Evolutionary conservation across 2,888 invertebrate genomes (phyloP).

Genomic region (Trachelus troglodyta): DNA sequence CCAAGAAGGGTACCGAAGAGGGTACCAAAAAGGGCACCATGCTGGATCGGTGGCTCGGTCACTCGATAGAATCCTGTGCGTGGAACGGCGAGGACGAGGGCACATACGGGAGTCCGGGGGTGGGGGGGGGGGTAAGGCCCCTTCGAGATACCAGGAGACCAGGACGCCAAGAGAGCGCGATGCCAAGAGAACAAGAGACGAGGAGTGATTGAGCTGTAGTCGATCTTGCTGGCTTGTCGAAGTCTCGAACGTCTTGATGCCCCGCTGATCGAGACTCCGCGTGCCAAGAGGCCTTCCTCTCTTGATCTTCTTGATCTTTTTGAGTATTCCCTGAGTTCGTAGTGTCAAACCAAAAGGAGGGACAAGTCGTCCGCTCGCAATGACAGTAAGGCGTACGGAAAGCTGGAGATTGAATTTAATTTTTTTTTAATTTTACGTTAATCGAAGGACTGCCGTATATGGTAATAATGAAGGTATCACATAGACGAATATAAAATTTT

Average conservation of each 20-base stretch:
- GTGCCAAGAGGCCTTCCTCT: not conserved
- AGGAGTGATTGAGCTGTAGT: constrained; percentile 66
- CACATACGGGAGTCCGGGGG: constrained; percentile 19
- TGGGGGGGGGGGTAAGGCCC: constrained; percentile 6
- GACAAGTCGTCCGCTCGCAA: no score
- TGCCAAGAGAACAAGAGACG: constrained; percentile 52
- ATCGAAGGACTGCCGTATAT: no score
- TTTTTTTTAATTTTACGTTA: not conserved
- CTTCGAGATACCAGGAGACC: not conserved
- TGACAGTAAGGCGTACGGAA: no score
- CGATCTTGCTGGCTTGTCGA: constrained; percentile 61
- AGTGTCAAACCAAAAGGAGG: no score
- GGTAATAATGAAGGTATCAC: no score
- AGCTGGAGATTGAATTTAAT: not conserved
- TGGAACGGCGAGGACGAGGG: constrained; percentile 28
- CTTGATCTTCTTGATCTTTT: not conserved
- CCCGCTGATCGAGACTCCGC: constrained; percentile 36
- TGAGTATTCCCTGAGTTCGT: not conserved
- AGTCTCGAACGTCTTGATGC: constrained; percentile 63
- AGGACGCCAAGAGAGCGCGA: not conserved
- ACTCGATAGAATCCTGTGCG: not conserved
- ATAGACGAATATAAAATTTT: no score
- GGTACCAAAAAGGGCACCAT: no score
- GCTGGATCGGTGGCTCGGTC: no score
- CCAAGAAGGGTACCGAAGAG: no score